phyloP scores from a whole-genome alignment of 2,113 vertebrate genomes.

The Pollimyrus isidori region DNA sequence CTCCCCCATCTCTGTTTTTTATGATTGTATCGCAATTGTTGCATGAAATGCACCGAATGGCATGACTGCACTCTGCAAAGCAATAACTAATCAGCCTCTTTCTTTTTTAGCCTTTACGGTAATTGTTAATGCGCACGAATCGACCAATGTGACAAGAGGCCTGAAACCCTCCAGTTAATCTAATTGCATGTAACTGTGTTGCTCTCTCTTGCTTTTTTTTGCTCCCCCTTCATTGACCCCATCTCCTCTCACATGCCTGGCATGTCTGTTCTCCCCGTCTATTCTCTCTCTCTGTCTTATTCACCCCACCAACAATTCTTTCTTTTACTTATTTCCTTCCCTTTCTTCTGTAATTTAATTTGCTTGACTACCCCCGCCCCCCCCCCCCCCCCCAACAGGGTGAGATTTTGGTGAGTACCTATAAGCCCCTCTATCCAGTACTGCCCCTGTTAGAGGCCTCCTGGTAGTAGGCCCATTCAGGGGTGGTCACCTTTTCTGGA shows the following conservation, averaged over 20 bases:
- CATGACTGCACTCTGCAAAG: slow-evolving; percentile 41
- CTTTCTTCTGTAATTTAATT: slow-evolving; percentile 27
- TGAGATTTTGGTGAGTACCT: slow-evolving; percentile 96
- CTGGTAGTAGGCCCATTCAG: slow-evolving; percentile 50
- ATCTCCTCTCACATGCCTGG: slow-evolving; percentile 39
- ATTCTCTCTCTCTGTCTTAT: background rate
- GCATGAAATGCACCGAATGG: slow-evolving; percentile 38
- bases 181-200: slow-evolving; percentile 86
- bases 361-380: slow-evolving; percentile 48
- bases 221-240: slow-evolving; percentile 41
- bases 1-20: background rate
- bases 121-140: slow-evolving; percentile 51
- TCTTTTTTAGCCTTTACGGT: slow-evolving; percentile 29
- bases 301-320: background rate
- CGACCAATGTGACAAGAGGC: slow-evolving; percentile 48
- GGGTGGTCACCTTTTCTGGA: slow-evolving; percentile 47
- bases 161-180: slow-evolving; percentile 62
- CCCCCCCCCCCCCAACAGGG: slow-evolving; percentile 67
- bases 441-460: slow-evolving; percentile 43
- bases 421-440: slow-evolving; percentile 16
- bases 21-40: background rate
- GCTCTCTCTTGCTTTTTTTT: slow-evolving; percentile 32
- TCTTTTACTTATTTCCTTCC: background rate
- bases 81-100: slow-evolving; percentile 40
- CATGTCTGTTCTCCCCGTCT: slow-evolving; percentile 12